A percentile compares a stretch with the other conserved stretches of the same genome.
Conservation (phyloP, 1,140 invertebrate genomes). For the Nilaparvata lugens region DNA sequence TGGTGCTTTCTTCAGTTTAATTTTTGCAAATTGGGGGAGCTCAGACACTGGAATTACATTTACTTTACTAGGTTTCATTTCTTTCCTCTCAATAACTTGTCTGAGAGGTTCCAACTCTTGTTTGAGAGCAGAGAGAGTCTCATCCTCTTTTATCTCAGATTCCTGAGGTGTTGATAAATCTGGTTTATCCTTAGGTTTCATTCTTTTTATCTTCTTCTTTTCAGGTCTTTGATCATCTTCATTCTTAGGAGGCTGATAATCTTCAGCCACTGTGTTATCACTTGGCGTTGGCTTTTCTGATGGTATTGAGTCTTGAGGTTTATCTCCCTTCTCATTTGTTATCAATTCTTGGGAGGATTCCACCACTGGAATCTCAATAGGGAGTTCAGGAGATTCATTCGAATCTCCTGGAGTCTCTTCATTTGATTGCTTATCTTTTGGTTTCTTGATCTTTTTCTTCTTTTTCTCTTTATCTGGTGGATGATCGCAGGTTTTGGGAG, state of each 20-base stretch:
- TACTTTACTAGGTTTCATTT: conserved; percentile 37
- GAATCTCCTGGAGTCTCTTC: background rate
- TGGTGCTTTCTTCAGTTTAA: conserved; percentile 53
- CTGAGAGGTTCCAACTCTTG: conserved; percentile 5
- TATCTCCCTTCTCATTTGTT: background rate
- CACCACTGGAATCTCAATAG: background rate
- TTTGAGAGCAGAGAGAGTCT: background rate
- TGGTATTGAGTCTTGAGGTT: too few species aligned
- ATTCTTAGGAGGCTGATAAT: conserved; percentile 22
- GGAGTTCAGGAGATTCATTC: background rate
- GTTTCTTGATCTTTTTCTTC: conserved; percentile 12
- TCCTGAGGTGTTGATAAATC: background rate
- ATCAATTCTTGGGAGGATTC: background rate
- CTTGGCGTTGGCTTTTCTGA: background rate
- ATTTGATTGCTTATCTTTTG: background rate
- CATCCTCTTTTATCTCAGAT: background rate
- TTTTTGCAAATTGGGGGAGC: conserved; percentile 46
- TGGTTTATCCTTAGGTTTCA: conserved; percentile 14
- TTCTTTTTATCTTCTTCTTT: conserved; percentile 25
- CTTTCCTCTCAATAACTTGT: conserved; percentile 33
- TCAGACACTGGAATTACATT: conserved; percentile 36
- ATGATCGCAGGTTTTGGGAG: conserved; percentile 7
- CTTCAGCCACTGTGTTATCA: background rate
- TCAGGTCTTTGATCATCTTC: conserved; percentile 30
- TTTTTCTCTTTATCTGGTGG: conserved; percentile 11